Base-by-base conservation (phyloP, 2,888 invertebrate species). In the Fragum whitleyi region DNA sequence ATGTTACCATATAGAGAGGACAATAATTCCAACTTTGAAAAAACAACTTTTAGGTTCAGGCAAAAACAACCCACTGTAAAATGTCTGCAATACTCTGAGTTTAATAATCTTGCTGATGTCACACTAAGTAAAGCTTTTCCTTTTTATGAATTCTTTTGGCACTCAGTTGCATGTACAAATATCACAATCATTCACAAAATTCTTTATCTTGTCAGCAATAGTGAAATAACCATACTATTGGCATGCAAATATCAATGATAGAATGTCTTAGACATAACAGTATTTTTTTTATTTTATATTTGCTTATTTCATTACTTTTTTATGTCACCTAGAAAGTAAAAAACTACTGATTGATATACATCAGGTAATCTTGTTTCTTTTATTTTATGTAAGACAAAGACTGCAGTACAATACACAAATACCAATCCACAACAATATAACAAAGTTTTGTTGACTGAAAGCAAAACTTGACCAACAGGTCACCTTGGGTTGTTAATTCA, bases 21-120 rank as follows among this genome's bases (percentile, higher is more conserved):
- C 65, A 65, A 42, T 42, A 65, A 65, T 47, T 9, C 9, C 5
- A 6, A 6, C 3, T 9, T 36, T 36, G 5, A 36, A 6, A 36
- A 36, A 36, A 6, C 9, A 6, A 36, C 32, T 9, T 36, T 36
- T 36, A 6, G 32, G 32, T 16, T 62, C 11, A 26, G 65, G 65
- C 65, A 65, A 21, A 65, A 65, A 0, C 65, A 65, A 65, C 65
- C 65, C 42, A 42, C 65, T 65, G 65, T 42, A 23, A 36, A 65
- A 26, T 62, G 39, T 39, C 65, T 42, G 42, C 42, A 65, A 65
- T 65, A 65, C 65, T 65, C 65, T 65, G 65, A 65, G 42, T 39
- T 26, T 42, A 16, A 16, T 42, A 16, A n/a, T 42, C 6, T 21
- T 14, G 21, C 11, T 23, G 21, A 36, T 2, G 19, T 65, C 42